Evolutionary conservation across 2,113 vertebrate genomes (phyloP), one percentile per base, ranked within the genome.

Genomic region (Peromyscus californicus): DNA sequence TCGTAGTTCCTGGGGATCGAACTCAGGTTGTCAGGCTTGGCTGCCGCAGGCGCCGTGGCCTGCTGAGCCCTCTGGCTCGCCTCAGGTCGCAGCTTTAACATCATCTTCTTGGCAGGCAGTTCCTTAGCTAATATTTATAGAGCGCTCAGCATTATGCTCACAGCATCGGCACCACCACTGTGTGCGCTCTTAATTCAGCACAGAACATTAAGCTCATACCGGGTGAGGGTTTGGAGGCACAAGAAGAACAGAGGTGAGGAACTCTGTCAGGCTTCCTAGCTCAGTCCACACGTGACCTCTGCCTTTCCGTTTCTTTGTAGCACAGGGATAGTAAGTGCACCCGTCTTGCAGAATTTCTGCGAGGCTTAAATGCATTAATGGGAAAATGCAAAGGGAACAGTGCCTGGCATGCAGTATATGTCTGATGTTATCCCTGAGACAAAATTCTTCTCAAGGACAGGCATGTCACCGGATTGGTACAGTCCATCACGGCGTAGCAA

Each of bases 111-210:
- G 29, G 82, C 6, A 24, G 83, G 79, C 63, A 15, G 15, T 86
- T 74, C 82, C 57, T 91, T 31, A 21, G 9, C n/a, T 82, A 4
- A 15, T 63, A 22, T 91, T 91, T 75, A 29, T 33, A 33, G 74
- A 78, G 42, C 33, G 45, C 67, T 63, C 80, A 36, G 69, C 26
- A 39, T 80, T 33, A 65, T 13, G 11, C 51, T 86, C 21, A 57
- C 29, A n/a, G 70, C 29, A 69, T 63, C 69, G 7, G 26, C 33
- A n/a, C 15, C 12, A 29, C 39, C 31, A 21, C 19, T 61, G 61
- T 51, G n/a, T 92, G 39, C 74, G 26, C 26, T 70, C 69, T 88
- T 72, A 51, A 36, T 74, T 95, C 79, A 94, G 26, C 74, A 88
- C 57, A 83, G 82, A 19, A 63, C 54, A 22, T 90, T 78, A 78